Conservation (phyloP, 2,797 vertebrate species). For the Masticophis lateralis region DNA sequence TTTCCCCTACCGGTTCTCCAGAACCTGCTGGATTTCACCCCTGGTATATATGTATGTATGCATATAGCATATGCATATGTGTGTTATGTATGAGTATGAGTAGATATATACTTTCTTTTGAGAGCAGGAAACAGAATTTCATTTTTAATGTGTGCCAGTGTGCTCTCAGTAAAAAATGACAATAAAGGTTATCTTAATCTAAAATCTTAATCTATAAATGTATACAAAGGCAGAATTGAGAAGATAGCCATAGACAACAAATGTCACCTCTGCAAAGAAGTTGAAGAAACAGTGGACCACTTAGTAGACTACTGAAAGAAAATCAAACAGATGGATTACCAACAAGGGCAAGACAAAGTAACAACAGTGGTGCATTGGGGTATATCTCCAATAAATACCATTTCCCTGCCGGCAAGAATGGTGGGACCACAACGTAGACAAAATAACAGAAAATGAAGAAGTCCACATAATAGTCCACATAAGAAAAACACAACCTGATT, state of each 20-base stretch:
- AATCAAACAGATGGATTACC: not conserved
- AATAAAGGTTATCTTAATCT: not conserved
- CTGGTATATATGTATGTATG: too few relatives aligned
- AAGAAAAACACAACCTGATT: not conserved
- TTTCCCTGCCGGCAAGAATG: not conserved
- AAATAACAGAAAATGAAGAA: not conserved
- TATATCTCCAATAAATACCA: not conserved
- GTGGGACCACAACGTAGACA: not conserved
- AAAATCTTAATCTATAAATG: not conserved
- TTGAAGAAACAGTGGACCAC: not conserved
- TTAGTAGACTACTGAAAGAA: not conserved
- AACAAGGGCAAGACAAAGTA: not conserved
- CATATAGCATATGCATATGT: not conserved
- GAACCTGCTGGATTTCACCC: too few relatives aligned
- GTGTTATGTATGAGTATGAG: not conserved
- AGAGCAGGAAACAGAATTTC: not conserved
- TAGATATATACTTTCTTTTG: not conserved
- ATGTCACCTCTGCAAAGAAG: not conserved
- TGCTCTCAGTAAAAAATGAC: not conserved
- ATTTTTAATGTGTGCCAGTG: not conserved
- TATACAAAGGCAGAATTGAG: not conserved
- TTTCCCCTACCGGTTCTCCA: too few relatives aligned
- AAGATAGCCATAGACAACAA: not conserved
- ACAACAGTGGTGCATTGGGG: not conserved
- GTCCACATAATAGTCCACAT: not conserved